Evolutionary conservation across 2,113 vertebrate species (phyloP), one percentile per base, ranked within the genome.

Genomic region (Stercorarius parasiticus): DNA sequence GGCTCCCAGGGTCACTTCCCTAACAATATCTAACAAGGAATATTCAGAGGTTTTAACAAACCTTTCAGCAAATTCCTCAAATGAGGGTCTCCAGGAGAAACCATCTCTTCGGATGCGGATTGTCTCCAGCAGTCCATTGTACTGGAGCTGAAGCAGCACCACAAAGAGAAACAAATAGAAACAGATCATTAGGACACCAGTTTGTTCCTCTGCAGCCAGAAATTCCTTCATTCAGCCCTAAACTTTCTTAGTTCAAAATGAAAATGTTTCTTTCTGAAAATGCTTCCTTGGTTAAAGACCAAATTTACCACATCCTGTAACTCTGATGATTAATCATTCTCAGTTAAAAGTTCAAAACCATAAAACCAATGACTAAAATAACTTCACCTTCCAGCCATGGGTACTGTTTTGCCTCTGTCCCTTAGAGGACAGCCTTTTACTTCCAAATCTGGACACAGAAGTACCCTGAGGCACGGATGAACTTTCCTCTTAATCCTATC

Each of bases 61-160:
- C 98, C 97, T 98, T 95, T 97, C 95, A 62, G 94, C 95, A 96
- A 98, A 98, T 83, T 98, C 98, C 77, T 96, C 95, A 95, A 98
- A 98, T 14, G 94, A 94, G 2, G 98, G 98, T 87, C 98, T 96
- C 98, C 98, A 98, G 30, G 98, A 98, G 92, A 98, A 98, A 43
- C 98, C 98, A 25, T 98, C 97, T 96, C 97, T 98, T 74, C 98
- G 97, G 94, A 98, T 98, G 52, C 97, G 96, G 77, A 98, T 97
- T 23, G 98, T 98, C 94, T 98, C 98, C 92, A 98, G 94, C 56
- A 98, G 84, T 36, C 98, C 98, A 4, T 98, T 98, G 94, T 98
- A 98, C 17, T 95, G 93, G 19, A 98, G 97, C 98, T 98, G 89
- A 88, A 85, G 69, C 21, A 76, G 66, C 69, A 92, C 10, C 72